phyloP scores from a whole-genome alignment of 2,797 vertebrate species.

The Leptodactylus fallax region DNA sequence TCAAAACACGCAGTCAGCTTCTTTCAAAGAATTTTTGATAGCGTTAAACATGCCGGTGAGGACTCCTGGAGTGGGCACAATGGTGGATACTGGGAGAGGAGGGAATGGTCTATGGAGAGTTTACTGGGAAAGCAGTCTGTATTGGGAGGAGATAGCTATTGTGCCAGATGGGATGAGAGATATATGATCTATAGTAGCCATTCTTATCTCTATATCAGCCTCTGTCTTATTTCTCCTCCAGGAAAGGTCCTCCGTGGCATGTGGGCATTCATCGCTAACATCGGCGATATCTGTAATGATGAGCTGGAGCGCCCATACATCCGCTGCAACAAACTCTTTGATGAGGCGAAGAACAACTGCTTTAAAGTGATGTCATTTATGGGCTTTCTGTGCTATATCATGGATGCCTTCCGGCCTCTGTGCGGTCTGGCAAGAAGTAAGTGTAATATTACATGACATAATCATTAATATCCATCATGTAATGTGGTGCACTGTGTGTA shows the following conservation, averaged over 20 bases:
- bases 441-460: constrained; percentile 45
- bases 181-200: neutral
- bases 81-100: neutral
- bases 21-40: constrained; percentile 77
- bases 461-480: neutral
- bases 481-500: neutral
- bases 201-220: too few relatives aligned
- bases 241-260: constrained; percentile 81
- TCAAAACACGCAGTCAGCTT: constrained; percentile 78
- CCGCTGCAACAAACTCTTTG: constrained; percentile 79
- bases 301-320: constrained; percentile 80
- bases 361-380: constrained; percentile 71
- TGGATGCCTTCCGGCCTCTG: constrained; percentile 77
- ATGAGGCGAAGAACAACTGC: constrained; percentile 75
- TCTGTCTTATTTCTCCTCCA: constrained; percentile 64
- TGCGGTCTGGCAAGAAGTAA: constrained; percentile 77
- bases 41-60: constrained; percentile 83
- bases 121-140: neutral
- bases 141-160: neutral
- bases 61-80: neutral
- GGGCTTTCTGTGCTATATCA: constrained; percentile 79
- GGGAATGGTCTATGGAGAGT: neutral
- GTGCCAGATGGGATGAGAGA: neutral
- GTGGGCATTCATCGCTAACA: constrained; percentile 80
- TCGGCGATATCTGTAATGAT: constrained; percentile 81